Evolutionary conservation across 1,140 invertebrate genomes (phyloP), one percentile per base, ranked within the genome.

Genomic region (Eurytemora carolleeae): DNA sequence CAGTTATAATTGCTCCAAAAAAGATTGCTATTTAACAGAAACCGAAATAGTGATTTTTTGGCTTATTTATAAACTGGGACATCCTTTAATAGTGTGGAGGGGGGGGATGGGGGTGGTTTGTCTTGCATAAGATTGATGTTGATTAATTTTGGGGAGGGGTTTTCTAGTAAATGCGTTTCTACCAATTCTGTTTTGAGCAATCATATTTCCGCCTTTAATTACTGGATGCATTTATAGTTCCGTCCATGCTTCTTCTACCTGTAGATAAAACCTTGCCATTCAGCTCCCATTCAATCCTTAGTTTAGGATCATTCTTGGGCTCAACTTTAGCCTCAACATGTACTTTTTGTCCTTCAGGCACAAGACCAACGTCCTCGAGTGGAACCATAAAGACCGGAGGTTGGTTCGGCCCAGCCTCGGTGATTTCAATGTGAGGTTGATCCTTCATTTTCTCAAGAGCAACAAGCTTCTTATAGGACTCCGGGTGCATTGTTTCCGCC

Each of bases 281-380:
- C 68, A 92, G 87, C 71, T 87, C 91, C 88, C 87, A 92, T 74
- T 92, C 88, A 62, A 91, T 84, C 67, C 83, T 86, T n/a, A 93
- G 76, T 69, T 93, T 85, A 1, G 94, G 94, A 78, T 98, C 95
- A 70, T 92, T 84, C 71, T 95, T 89, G 0, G 94, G 95, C 72
- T 92, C 87, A 3, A 95, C 87, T 69, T 86, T 84, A 55, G 85
- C 90, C 73, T 97, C 90, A 63, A 98, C 77, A 72, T 93, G 87
- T 25, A 94, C 77, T 1, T 86, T 78, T 72, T 94, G 83, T 44
- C 86, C 84, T 76, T 98, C 95, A 61, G 82, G 79, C n/a, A 97
- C 74, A 68, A 80, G 81, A 68, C 87, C 83, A 73, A 89, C 84
- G 18, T 82, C 77, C 70, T 80, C 79, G 57, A 91, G 75, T 44